Conservation (phyloP, 1,140 invertebrate species). For the Chironomus tepperi region DNA sequence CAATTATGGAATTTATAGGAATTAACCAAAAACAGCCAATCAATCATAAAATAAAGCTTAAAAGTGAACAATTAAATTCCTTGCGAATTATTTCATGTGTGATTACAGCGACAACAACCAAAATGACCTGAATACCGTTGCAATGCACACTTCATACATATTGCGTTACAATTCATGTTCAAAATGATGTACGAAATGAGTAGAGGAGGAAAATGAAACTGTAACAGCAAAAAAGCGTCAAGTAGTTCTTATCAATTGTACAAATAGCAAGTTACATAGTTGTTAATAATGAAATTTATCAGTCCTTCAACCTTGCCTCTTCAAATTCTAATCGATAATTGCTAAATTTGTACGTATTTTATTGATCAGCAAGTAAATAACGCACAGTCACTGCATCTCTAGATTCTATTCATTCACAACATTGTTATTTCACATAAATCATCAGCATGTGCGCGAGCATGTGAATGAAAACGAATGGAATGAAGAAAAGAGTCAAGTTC, state of each 20-base stretch:
- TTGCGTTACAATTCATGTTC: no score
- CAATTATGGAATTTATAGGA: no score
- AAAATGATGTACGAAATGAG: no score
- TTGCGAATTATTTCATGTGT: background rate
- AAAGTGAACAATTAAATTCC: background rate
- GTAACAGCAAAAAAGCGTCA: background rate
- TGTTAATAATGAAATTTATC: background rate
- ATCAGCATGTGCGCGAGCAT: background rate
- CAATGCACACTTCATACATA: background rate
- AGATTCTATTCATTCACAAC: no score
- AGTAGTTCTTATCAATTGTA: background rate
- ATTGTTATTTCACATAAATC: no score
- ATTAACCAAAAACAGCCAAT: no score
- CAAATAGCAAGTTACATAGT: no score
- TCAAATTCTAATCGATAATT: background rate
- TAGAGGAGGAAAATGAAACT: no score
- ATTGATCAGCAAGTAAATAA: background rate
- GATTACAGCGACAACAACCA: background rate
- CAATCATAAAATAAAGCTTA: background rate
- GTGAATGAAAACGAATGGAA: background rate
- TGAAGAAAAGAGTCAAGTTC: constrained; percentile 5
- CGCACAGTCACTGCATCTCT: no score
- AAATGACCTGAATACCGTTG: background rate
- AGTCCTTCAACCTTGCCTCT: background rate
- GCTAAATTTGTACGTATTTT: background rate